Percentiles rank a stretch among this genome's conserved stretches.
Conservation (phyloP, 2,797 vertebrate genomes). For the Percopsis omiscomaycus region DNA sequence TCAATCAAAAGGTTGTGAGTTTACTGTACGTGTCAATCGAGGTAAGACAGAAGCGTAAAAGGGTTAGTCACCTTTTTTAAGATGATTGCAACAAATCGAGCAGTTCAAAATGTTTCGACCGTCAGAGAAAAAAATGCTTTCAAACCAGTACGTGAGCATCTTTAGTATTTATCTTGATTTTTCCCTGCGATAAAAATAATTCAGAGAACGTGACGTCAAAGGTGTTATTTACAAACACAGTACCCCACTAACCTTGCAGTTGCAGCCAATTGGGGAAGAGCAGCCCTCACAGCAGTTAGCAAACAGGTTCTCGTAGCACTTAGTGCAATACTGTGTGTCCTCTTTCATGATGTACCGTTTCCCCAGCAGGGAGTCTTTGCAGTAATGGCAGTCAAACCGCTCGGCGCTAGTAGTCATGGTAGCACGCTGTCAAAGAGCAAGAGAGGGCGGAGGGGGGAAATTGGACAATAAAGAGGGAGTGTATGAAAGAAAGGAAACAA, state of each 20-base stretch:
- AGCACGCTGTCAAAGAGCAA: slow-evolving; percentile 57
- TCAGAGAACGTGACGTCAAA: background rate
- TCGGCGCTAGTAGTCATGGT: slow-evolving; percentile 77
- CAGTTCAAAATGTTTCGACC: background rate
- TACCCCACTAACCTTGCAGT: slow-evolving; percentile 82
- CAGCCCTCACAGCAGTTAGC: slow-evolving; percentile 90
- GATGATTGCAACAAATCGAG: background rate
- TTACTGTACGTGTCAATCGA: slow-evolving; percentile 4
- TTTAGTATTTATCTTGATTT: background rate
- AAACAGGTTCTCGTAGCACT: slow-evolving; percentile 90
- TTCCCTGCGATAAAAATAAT: background rate
- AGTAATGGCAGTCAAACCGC: slow-evolving; percentile 87
- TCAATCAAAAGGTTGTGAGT: slow-evolving; percentile 34
- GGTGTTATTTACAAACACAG: background rate
- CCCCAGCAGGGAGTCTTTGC: slow-evolving; percentile 88
- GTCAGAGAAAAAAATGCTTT: background rate
- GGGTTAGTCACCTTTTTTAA: background rate
- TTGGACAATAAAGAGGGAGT: slow-evolving; percentile 26
- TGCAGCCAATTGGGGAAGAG: slow-evolving; percentile 85
- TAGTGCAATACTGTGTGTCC: slow-evolving; percentile 87
- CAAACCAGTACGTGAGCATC: background rate
- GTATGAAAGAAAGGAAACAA: slow-evolving; percentile 20
- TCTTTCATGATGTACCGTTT: slow-evolving; percentile 90
- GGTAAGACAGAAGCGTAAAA: background rate
- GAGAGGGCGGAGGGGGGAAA: slow-evolving; percentile 16